Evolutionary conservation across 2,113 vertebrate species (phyloP).

Genomic region (Megalops atlanticus): DNA sequence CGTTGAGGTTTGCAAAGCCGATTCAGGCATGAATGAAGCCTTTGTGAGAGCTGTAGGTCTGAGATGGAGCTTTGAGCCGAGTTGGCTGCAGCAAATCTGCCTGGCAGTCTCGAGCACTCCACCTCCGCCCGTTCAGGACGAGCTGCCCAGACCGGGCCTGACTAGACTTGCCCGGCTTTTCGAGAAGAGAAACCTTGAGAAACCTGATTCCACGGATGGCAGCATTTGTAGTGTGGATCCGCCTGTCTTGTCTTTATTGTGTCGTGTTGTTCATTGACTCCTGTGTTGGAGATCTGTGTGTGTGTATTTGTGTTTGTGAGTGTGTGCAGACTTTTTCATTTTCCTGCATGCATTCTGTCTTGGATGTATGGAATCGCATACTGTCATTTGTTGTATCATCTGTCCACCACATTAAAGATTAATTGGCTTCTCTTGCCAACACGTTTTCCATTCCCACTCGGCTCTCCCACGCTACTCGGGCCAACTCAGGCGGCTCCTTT

Average conservation of each 20-base stretch:
- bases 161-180: slow-evolving; percentile 18
- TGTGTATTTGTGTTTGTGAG: background rate
- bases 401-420: background rate
- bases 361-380: background rate
- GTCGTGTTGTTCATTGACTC: no score
- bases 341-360: background rate
- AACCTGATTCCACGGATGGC: background rate
- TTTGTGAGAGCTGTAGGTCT: background rate
- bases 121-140: background rate
- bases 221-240: no score
- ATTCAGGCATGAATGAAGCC: background rate
- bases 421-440: background rate
- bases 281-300: no score
- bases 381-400: background rate
- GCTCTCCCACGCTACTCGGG: background rate
- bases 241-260: no score
- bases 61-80: background rate
- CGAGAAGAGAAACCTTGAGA: background rate
- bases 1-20: background rate
- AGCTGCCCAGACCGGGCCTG: background rate
- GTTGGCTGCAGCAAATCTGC: background rate
- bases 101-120: background rate
- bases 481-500: background rate
- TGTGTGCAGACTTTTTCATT: background rate
- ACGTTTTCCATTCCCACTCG: background rate